phyloP scores from a whole-genome alignment of 2,888 invertebrate genomes.

The Octodonta nipae region DNA sequence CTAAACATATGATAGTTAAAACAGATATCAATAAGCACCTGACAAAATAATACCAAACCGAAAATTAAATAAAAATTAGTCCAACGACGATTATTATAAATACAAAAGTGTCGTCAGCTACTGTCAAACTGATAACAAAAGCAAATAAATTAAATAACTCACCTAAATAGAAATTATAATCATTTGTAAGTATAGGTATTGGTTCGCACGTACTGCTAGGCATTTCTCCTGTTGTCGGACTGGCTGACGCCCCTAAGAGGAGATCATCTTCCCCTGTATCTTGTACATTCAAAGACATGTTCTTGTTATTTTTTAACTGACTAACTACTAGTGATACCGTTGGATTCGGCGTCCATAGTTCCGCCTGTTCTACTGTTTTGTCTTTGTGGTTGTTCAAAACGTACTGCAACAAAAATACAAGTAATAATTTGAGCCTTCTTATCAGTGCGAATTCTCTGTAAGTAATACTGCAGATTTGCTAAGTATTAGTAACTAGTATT shows the following conservation, averaged over 20 bases:
- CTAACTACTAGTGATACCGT: conserved; percentile 8
- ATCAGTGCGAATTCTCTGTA: too few species aligned
- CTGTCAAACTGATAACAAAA: too few species aligned
- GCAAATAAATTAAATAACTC: too few species aligned
- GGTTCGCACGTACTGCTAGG: conserved; percentile 6
- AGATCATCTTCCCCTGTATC: conserved; percentile 33
- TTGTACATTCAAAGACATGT: conserved; percentile 5
- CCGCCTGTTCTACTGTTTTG: conserved; percentile 36
- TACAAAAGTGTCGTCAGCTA: too few species aligned
- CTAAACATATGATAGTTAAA: too few species aligned
- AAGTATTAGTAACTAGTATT: too few species aligned
- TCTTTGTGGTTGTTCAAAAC: conserved; percentile 34
- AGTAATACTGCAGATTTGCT: too few species aligned
- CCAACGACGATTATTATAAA: too few species aligned
- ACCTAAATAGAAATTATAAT: neutral
- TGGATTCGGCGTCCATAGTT: conserved; percentile 18
- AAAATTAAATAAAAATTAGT: too few species aligned
- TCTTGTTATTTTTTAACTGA: neutral
- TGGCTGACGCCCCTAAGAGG: conserved; percentile 36
- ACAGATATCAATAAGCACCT: too few species aligned
- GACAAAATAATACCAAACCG: too few species aligned
- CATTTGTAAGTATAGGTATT: neutral
- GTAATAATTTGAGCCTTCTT: neutral
- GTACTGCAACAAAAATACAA: conserved; percentile 25
- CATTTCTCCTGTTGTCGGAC: conserved; percentile 29